Percentiles rank a stretch among this genome's conserved stretches.
phyloP scores from a whole-genome alignment of 2,888 invertebrate species.

The Isoperla grammatica region DNA sequence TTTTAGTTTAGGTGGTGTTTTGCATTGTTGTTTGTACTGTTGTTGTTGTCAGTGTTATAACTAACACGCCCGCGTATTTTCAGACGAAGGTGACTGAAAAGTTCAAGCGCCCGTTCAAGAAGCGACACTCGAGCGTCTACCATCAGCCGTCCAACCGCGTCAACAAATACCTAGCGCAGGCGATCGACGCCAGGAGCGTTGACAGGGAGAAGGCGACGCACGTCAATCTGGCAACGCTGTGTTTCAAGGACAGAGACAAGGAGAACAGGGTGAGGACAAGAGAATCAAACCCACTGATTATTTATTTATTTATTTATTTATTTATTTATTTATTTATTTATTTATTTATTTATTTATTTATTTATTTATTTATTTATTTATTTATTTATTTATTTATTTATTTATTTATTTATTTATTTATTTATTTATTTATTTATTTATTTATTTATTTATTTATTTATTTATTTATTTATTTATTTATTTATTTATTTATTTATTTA shows the following conservation, averaged over 20 bases:
- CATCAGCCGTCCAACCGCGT: constrained; percentile 88
- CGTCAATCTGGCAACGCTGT: constrained; percentile 77
- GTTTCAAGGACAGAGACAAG: constrained; percentile 78
- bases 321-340: too few relatives aligned
- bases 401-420: not conserved
- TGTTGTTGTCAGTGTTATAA: too few relatives aligned
- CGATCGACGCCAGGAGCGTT: constrained; percentile 84
- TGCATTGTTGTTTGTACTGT: too few relatives aligned
- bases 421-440: too few relatives aligned
- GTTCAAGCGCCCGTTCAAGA: constrained; percentile 81
- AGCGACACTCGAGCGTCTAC: constrained; percentile 79
- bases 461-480: too few relatives aligned
- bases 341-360: too few relatives aligned
- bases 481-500: too few relatives aligned
- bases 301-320: too few relatives aligned
- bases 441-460: too few relatives aligned
- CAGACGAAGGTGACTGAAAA: constrained; percentile 84
- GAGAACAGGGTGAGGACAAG: constrained; percentile 63
- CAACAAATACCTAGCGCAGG: constrained; percentile 86
- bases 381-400: not conserved
- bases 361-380: too few relatives aligned
- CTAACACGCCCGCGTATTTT: constrained; percentile 2
- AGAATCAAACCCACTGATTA: not conserved
- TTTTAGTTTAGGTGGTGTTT: too few relatives aligned
- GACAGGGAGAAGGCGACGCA: constrained; percentile 86